A percentile compares a stretch with the other conserved stretches of the same genome.
Conservation (phyloP, 1,140 invertebrate species). For the Drosophila setifemur region DNA sequence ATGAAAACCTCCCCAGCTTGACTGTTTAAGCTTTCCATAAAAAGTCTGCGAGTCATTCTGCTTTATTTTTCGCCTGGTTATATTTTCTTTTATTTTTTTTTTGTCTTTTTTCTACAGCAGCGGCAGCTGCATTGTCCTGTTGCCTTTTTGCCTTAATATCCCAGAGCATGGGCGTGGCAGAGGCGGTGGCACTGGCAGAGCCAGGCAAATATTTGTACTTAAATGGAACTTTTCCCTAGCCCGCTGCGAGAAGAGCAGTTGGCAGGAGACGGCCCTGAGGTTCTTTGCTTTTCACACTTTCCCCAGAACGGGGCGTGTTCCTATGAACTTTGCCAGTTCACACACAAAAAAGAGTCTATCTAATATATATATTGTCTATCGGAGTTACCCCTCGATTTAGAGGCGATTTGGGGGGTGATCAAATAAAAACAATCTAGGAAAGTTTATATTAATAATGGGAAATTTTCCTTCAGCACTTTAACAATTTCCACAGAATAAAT, state of each 20-base stretch:
- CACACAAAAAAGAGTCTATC: too few species aligned
- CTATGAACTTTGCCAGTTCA: neutral
- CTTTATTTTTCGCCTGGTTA: neutral
- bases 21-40: slow-evolving; percentile 15
- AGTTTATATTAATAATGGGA: too few species aligned
- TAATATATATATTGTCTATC: too few species aligned
- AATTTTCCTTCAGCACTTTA: too few species aligned
- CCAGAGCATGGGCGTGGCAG: neutral
- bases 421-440: too few species aligned
- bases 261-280: neutral
- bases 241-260: slow-evolving; percentile 7
- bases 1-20: slow-evolving; percentile 9
- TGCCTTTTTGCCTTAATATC: neutral
- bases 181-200: neutral
- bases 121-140: slow-evolving; percentile 14
- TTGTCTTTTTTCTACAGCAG: neutral
- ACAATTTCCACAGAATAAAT: too few species aligned
- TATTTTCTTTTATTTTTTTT: slow-evolving; percentile 3
- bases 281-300: slow-evolving; percentile 42
- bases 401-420: too few species aligned
- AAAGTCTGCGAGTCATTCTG: slow-evolving; percentile 21
- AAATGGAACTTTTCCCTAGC: slow-evolving; percentile 36
- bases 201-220: slow-evolving; percentile 46
- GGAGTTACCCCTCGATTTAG: too few species aligned
- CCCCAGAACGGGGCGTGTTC: neutral